Base-by-base conservation (phyloP, 2,797 vertebrate genomes). In the Natrix natrix region DNA sequence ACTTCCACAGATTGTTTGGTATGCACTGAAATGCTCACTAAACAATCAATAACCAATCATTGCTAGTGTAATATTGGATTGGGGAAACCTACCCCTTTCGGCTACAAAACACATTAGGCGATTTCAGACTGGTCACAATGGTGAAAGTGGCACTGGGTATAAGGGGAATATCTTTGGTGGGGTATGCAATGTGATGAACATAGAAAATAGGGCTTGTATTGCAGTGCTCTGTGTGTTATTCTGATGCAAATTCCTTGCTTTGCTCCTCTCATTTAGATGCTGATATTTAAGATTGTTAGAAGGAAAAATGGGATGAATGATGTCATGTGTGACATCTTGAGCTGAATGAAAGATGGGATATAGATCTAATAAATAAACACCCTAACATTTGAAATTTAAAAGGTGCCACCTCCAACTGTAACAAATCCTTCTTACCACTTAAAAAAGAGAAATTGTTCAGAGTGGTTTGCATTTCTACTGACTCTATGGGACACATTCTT, bases 401-500 rank as follows among this genome's bases (percentile, higher is more conserved):
- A 92, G 52, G 0, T 24, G 89, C 74, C 60, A 94, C 91, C 83
- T 93, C 66, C 87, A 24, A 0, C 78, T 43, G 26, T 86, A 37
- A 22, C 92, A 48, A 74, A 91, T 43, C 26, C 8, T 48, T 48
- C 13, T 87, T 4, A 1, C 10, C 10, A 91, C 91, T 8, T 26
- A 54, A 5, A 91, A 59, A 28, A 0, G 0, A n/a, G 89, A 20
- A 93, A 90, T 86, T 69, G 86, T 69, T 56, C 91, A 74, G 55
- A 86, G 28, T 69, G 32, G 37, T 37, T 90, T 88, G 32, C 90
- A 59, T 63, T 55, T 55, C 24, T 54, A 16, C 83, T 83, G 52
- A 92, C 8, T 10, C 88, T 86, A 89, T 52, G 89, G 93, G 94
- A 86, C 26, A 93, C 92, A 95, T 94, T 63, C 3, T 28, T 59